Conservation (phyloP, 2,797 vertebrate genomes). For the Tolypeutes matacus region DNA sequence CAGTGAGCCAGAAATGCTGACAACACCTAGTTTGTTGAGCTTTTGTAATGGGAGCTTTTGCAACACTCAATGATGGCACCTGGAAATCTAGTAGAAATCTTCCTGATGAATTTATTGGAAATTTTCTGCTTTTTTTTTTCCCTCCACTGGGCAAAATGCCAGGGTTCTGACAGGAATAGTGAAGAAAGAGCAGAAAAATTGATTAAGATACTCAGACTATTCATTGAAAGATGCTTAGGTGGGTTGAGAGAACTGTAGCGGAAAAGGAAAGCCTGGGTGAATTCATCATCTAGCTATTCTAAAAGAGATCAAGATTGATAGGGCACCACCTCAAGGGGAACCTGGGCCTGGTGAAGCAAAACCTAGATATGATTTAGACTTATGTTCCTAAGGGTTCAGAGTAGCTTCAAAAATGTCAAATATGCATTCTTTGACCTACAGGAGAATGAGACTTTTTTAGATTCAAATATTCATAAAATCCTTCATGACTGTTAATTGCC, state of each 20-base stretch:
- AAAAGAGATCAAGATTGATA: slow-evolving; percentile 39
- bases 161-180: slow-evolving; percentile 55
- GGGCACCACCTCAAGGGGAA: slow-evolving; percentile 8
- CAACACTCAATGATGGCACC: slow-evolving; percentile 41
- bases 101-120: slow-evolving; percentile 60
- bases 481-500: slow-evolving; percentile 37
- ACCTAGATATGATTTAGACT: slow-evolving; percentile 16
- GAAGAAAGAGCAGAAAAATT: slow-evolving; percentile 72
- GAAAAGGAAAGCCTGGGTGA: slow-evolving; percentile 42
- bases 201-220: slow-evolving; percentile 76
- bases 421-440: neutral
- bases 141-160: slow-evolving; percentile 63
- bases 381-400: neutral
- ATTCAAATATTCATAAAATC: slow-evolving; percentile 59
- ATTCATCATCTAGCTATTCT: slow-evolving; percentile 64
- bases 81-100: slow-evolving; percentile 63
- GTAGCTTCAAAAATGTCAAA: slow-evolving; percentile 26
- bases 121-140: slow-evolving; percentile 16
- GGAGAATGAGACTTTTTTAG: slow-evolving; percentile 44
- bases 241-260: slow-evolving; percentile 58
- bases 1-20: slow-evolving; percentile 31
- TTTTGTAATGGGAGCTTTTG: slow-evolving; percentile 56
- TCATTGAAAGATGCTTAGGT: slow-evolving; percentile 74
- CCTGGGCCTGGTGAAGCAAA: neutral
- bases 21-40: slow-evolving; percentile 51